Evolutionary conservation across 1,140 invertebrate genomes (phyloP).

Genomic region (Wasmannia auropunctata): DNA sequence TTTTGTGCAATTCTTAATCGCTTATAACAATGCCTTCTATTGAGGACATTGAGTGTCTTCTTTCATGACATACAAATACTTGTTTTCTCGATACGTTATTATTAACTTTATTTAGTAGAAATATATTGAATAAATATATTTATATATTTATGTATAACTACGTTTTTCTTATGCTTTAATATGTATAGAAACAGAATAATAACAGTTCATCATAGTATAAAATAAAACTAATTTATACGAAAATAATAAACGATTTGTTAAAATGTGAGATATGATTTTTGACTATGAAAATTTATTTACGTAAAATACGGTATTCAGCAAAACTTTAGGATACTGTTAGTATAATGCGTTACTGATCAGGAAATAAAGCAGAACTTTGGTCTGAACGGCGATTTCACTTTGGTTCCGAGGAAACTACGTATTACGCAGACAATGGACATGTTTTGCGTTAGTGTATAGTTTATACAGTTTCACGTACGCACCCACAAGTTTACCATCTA

Average conservation of each 20-base stretch:
- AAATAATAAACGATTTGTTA: background rate
- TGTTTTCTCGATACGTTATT: background rate
- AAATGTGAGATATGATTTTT: background rate
- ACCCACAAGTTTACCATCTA: background rate
- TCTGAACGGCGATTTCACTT: background rate
- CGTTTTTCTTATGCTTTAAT: background rate
- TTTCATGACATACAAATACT: background rate
- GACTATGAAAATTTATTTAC: background rate
- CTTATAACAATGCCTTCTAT: background rate
- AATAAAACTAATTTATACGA: background rate
- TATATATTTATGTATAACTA: background rate
- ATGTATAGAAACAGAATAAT: background rate
- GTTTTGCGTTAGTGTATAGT: constrained; percentile 13
- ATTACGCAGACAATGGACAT: background rate
- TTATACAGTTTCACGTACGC: constrained; percentile 20
- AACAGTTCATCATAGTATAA: background rate
- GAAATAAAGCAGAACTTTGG: background rate
- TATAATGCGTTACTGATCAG: background rate
- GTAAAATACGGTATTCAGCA: background rate
- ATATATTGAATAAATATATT: background rate
- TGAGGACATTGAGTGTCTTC: background rate
- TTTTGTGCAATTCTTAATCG: background rate
- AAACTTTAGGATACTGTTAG: background rate
- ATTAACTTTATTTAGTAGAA: background rate
- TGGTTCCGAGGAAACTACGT: background rate